Percentiles rank a stretch among this genome's conserved stretches.
Conservation (phyloP, 2,797 vertebrate genomes). For the Leptodactylus fallax region DNA sequence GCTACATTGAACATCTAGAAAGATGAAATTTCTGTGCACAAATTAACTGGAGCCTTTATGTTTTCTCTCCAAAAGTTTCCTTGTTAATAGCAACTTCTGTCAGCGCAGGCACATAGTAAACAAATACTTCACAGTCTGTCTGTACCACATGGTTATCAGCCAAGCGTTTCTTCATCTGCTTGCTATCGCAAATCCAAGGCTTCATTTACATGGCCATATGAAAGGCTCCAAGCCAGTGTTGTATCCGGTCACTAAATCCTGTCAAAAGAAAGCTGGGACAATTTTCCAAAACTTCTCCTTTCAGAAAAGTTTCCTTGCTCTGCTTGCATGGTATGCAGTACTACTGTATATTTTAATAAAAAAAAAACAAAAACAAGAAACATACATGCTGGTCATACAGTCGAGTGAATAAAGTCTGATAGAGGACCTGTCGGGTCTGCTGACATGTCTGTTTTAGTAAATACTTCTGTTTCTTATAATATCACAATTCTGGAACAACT, state of each 20-base stretch:
- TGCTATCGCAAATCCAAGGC: neutral
- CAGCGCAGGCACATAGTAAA: neutral
- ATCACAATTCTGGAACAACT: neutral
- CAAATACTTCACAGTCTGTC: slow-evolving; percentile 4
- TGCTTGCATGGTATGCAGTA: neutral
- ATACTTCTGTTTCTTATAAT: neutral
- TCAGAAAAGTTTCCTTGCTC: neutral
- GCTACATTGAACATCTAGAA: neutral
- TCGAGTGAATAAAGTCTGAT: no score
- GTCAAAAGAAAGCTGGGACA: neutral
- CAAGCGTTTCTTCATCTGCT: neutral
- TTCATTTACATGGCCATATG: neutral
- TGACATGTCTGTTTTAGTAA: no score
- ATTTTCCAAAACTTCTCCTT: neutral
- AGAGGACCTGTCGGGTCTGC: no score
- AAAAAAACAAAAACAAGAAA: neutral
- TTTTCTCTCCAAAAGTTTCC: neutral
- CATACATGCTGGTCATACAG: neutral
- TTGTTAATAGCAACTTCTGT: slow-evolving; percentile 5
- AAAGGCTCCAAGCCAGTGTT: neutral
- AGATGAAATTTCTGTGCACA: neutral
- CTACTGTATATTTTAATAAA: no score
- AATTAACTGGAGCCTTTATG: neutral
- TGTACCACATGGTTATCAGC: neutral
- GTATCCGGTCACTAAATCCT: no score